phyloP scores from a whole-genome alignment of 2,888 invertebrate genomes.

The Omphaloscelis lunosa region DNA sequence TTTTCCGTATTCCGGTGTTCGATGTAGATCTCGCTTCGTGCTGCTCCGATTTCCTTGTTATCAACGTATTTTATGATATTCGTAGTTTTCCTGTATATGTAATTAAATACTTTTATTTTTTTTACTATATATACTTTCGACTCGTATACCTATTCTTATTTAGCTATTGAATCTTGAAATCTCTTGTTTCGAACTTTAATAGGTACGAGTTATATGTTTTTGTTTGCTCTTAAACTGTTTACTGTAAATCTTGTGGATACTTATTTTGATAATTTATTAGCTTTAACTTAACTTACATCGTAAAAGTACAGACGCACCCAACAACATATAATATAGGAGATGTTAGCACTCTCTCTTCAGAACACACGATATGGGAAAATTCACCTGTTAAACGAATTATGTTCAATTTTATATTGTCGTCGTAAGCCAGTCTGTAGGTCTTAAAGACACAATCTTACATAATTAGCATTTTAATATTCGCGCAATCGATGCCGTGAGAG shows the following conservation, averaged over 20 bases:
- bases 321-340: background rate
- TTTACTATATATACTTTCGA: background rate
- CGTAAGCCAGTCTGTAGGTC: background rate
- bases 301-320: constrained; percentile 13
- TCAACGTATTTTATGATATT: constrained; percentile 40
- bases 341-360: constrained; percentile 10
- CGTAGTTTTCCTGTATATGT: background rate
- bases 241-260: background rate
- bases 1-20: constrained; percentile 59
- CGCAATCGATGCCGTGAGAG: constrained; percentile 62
- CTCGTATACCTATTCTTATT: background rate
- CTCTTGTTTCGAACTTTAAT: background rate
- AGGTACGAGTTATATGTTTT: background rate
- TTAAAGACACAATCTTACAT: constrained; percentile 28
- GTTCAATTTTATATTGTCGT: background rate
- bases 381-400: constrained; percentile 6
- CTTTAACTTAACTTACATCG: constrained; percentile 6
- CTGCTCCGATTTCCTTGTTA: constrained; percentile 50
- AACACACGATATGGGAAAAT: constrained; percentile 2
- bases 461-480: constrained; percentile 50
- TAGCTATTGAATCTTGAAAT: background rate
- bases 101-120: background rate
- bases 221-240: background rate
- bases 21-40: constrained; percentile 44
- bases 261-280: constrained; percentile 20